Evolutionary conservation across 2,888 invertebrate genomes (phyloP).

Genomic region (Zelleria hepariella): DNA sequence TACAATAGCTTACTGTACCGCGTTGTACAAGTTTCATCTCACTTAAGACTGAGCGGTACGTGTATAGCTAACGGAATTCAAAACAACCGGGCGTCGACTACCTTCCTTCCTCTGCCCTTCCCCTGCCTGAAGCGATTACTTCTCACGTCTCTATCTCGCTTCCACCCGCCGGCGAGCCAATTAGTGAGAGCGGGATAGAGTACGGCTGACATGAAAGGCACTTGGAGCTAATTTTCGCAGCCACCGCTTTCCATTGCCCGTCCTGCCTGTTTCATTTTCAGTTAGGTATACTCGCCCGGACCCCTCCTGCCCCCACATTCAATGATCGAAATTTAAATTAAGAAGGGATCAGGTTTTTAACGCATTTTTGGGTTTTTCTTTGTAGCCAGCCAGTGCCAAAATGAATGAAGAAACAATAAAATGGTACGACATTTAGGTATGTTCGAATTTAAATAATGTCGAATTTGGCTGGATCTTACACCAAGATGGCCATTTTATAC

Average conservation of each 20-base stretch:
- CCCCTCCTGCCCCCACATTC: conserved; percentile 16
- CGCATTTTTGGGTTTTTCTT: neutral
- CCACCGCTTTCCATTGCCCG: conserved; percentile 33
- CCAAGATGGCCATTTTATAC: no score
- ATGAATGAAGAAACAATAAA: neutral
- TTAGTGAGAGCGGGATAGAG: conserved; percentile 31
- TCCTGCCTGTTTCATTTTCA: conserved; percentile 30
- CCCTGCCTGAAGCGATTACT: conserved; percentile 62
- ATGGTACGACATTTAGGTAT: neutral
- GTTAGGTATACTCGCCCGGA: conserved; percentile 10
- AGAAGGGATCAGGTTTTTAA: neutral
- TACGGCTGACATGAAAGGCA: conserved; percentile 42
- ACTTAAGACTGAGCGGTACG: neutral
- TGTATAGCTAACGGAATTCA: conserved; percentile 36
- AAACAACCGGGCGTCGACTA: conserved; percentile 67
- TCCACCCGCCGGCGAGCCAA: conserved; percentile 21
- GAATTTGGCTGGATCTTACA: no score
- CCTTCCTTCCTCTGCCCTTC: conserved; percentile 24
- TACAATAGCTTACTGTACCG: neutral
- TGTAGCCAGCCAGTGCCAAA: neutral
- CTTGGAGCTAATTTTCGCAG: conserved; percentile 65
- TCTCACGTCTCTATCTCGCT: conserved; percentile 31
- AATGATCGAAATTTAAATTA: neutral
- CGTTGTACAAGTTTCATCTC: neutral
- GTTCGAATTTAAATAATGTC: no score